Evolutionary conservation across 2,113 vertebrate species (phyloP).

Genomic region (Proterorhinus semilunaris): DNA sequence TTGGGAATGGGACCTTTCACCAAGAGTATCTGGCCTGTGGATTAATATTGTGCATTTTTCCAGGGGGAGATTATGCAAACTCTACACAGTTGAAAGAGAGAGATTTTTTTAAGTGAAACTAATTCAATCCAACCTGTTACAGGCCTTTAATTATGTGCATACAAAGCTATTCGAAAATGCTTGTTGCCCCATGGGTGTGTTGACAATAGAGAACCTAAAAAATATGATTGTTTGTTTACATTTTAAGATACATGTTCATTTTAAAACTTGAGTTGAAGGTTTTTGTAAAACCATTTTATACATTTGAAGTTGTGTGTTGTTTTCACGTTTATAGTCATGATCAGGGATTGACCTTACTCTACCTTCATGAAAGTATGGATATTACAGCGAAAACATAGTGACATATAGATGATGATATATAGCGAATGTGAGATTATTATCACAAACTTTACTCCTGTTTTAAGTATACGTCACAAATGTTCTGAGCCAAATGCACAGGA

Average conservation of each 20-base stretch:
- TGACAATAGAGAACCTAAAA: conserved; percentile 8
- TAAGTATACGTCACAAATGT: neutral
- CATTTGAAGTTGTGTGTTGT: conserved; percentile 28
- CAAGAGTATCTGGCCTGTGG: too few species aligned
- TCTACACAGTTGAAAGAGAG: too few species aligned
- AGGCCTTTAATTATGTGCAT: too few species aligned
- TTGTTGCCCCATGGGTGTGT: conserved; percentile 6
- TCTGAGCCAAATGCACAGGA: neutral
- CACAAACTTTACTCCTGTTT: conserved; percentile 11
- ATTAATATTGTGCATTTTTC: too few species aligned
- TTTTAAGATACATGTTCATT: conserved; percentile 25
- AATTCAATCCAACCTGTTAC: too few species aligned
- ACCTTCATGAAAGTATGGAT: conserved; percentile 43
- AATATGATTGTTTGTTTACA: conserved; percentile 49
- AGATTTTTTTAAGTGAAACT: too few species aligned
- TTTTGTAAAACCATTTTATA: conserved; percentile 55
- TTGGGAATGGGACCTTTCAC: too few species aligned
- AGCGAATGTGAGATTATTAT: conserved; percentile 5
- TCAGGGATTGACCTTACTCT: conserved; percentile 53
- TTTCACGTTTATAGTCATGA: conserved; percentile 40
- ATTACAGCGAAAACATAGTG: conserved; percentile 20
- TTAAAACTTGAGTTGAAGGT: conserved; percentile 31
- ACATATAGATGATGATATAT: conserved; percentile 25
- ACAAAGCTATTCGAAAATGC: too few species aligned
- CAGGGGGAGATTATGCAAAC: too few species aligned